Percentiles rank a stretch among this genome's conserved stretches.
Evolutionary conservation across 2,113 vertebrate species (phyloP).

Genomic region (Rhinichthys klamathensis): DNA sequence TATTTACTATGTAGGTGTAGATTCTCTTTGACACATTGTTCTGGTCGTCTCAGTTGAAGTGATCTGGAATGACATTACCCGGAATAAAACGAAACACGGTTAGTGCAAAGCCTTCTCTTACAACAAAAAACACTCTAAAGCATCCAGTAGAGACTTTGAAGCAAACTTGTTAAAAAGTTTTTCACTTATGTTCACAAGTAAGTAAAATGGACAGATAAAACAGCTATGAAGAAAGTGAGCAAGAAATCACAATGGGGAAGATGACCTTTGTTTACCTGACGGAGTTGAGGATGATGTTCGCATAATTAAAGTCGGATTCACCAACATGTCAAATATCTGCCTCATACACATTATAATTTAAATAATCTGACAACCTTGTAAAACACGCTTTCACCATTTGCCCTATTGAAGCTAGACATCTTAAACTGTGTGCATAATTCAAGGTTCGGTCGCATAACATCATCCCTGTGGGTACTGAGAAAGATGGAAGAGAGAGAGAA

Average conservation of each 20-base stretch:
- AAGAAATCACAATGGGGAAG: slow-evolving; percentile 1
- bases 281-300: slow-evolving; percentile 9
- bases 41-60: background rate
- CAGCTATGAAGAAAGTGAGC: background rate
- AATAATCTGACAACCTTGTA: slow-evolving; percentile 43
- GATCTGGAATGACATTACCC: slow-evolving; percentile 1
- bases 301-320: slow-evolving; percentile 54
- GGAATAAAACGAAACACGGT: background rate
- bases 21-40: background rate
- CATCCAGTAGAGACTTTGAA: slow-evolving; percentile 8
- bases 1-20: background rate
- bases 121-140: slow-evolving; percentile 7
- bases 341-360: slow-evolving; percentile 44
- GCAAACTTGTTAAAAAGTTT: slow-evolving; percentile 42
- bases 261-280: slow-evolving; percentile 22
- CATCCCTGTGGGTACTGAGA: slow-evolving; percentile 22
- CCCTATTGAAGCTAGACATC: slow-evolving; percentile 29
- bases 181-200: slow-evolving; percentile 23
- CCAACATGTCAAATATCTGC: slow-evolving; percentile 46
- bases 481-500: slow-evolving; percentile 2
- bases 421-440: slow-evolving; percentile 27
- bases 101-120: slow-evolving; percentile 15
- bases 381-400: slow-evolving; percentile 29
- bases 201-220: background rate
- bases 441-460: background rate